Conservation (phyloP, 2,113 vertebrate species). For the Bungarus multicinctus region DNA sequence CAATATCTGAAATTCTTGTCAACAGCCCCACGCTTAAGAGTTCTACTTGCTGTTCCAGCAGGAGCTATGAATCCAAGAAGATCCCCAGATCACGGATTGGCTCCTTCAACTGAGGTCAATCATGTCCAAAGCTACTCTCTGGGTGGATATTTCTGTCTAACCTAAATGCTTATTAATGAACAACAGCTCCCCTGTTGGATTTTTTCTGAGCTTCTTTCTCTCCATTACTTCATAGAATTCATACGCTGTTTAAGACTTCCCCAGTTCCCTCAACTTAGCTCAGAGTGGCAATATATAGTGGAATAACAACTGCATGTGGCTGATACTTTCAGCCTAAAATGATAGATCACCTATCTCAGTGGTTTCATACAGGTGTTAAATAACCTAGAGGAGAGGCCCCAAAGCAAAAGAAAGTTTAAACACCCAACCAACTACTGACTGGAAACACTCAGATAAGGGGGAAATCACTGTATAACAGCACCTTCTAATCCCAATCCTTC, state of each 20-base stretch:
- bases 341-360: not conserved
- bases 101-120: not conserved
- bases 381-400: not conserved
- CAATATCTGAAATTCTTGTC: not conserved
- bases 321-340: not conserved
- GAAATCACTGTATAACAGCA: not conserved
- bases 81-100: not conserved
- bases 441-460: not conserved
- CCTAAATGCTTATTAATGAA: not conserved
- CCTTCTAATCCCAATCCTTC: not conserved
- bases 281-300: not conserved
- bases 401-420: not conserved
- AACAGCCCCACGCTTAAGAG: not conserved
- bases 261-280: not conserved
- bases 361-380: not conserved
- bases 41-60: not conserved
- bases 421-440: not conserved
- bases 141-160: not conserved
- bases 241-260: not conserved
- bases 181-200: not conserved
- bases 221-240: not conserved
- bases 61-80: not conserved
- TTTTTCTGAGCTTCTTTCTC: not conserved
- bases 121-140: not conserved
- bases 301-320: not conserved